Conservation (phyloP, 2,113 vertebrate genomes). For the Cochlearius cochlearius region DNA sequence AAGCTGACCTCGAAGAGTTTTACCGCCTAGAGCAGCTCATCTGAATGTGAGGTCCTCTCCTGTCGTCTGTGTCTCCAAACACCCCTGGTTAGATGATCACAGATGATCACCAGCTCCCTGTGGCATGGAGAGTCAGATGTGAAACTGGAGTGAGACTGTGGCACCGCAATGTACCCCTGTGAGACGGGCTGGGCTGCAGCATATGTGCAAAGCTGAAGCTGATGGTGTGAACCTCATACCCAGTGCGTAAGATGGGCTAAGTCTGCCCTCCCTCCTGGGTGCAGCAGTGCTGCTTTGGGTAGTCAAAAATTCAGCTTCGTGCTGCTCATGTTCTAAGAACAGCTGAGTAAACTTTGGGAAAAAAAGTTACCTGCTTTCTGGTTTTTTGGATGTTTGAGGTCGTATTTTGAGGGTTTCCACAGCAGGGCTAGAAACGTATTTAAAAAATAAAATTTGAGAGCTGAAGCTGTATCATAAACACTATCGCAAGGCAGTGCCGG, state of each 20-base stretch:
- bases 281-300: not conserved
- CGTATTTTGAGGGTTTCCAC: not conserved
- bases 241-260: fast-evolving
- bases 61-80: not conserved
- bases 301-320: not conserved
- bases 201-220: not conserved
- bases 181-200: not conserved
- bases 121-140: not conserved
- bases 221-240: not conserved
- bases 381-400: not conserved
- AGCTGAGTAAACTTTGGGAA: not conserved
- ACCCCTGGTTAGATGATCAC: not conserved
- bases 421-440: not conserved
- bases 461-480: not conserved
- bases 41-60: not conserved
- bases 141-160: fast-evolving
- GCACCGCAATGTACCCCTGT: not conserved
- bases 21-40: not conserved
- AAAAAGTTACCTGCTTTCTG: not conserved
- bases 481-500: not conserved
- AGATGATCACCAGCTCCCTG: not conserved
- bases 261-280: not conserved
- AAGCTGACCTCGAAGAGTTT: not conserved
- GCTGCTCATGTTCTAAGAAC: not conserved
- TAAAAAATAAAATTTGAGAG: not conserved